phyloP scores from a whole-genome alignment of 2,888 invertebrate species.

The Drosophila mercatorum region DNA sequence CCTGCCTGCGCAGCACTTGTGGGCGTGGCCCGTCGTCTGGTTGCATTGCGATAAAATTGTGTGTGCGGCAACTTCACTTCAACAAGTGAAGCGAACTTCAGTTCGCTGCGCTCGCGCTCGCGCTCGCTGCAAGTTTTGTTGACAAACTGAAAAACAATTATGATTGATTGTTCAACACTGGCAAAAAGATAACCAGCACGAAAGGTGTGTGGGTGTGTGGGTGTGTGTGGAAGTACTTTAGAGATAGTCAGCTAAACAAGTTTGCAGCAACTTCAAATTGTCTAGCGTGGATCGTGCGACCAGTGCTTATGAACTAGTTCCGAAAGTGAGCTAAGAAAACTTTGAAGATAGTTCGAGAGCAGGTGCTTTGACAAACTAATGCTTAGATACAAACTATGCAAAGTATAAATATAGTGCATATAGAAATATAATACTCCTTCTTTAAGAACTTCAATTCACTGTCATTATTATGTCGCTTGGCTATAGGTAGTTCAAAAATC shows the following conservation, averaged over 20 bases:
- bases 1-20: constrained; percentile 17
- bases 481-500: no score
- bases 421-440: background rate
- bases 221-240: constrained; percentile 15
- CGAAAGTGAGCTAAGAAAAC: background rate
- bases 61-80: constrained; percentile 48
- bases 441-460: background rate
- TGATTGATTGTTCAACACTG: constrained; percentile 73
- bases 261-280: constrained; percentile 22
- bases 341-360: background rate
- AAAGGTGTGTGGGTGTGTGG: constrained; percentile 26
- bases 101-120: no score
- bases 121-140: constrained; percentile 53
- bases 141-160: constrained; percentile 80
- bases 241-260: constrained; percentile 21
- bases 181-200: constrained; percentile 36
- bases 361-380: background rate
- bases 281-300: constrained; percentile 20
- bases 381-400: background rate
- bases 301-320: constrained; percentile 3
- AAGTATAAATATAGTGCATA: background rate
- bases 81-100: constrained; percentile 44
- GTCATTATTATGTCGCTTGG: no score
- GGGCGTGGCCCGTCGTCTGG: constrained; percentile 53
- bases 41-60: constrained; percentile 63